Percentiles rank a stretch among this genome's conserved stretches.
Evolutionary conservation across 2,888 invertebrate genomes (phyloP).

Genomic region (Odontomyia ornata): DNA sequence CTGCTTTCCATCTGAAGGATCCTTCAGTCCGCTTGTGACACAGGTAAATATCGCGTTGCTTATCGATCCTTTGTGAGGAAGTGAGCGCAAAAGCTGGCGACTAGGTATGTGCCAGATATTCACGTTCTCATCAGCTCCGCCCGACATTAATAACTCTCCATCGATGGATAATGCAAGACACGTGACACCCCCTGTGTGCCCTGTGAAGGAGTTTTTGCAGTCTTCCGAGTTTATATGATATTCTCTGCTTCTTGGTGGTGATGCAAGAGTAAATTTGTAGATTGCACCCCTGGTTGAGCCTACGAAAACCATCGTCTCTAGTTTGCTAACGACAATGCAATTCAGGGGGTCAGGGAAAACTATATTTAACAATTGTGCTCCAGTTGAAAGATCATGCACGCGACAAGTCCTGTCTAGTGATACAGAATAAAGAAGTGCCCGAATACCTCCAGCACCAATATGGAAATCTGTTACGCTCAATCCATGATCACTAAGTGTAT

Average conservation of each 20-base stretch:
- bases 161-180: constrained; percentile 78
- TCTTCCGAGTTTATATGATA: constrained; percentile 70
- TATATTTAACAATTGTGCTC: constrained; percentile 75
- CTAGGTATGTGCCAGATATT: constrained; percentile 84
- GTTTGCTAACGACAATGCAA: constrained; percentile 73
- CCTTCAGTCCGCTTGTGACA: constrained; percentile 52
- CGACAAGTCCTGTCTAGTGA: constrained; percentile 86
- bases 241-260: constrained; percentile 74
- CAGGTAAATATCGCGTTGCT: constrained; percentile 75
- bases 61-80: constrained; percentile 78
- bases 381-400: constrained; percentile 78
- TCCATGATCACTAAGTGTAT: constrained; percentile 81
- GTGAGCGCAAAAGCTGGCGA: constrained; percentile 74
- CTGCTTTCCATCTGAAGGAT: background rate
- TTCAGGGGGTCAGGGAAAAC: constrained; percentile 77
- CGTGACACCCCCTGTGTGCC: constrained; percentile 76
- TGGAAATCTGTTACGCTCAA: constrained; percentile 81
- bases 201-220: constrained; percentile 67
- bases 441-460: constrained; percentile 75
- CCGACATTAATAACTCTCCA: constrained; percentile 78
- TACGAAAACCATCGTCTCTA: constrained; percentile 77
- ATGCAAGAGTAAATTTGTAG: constrained; percentile 72
- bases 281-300: constrained; percentile 79
- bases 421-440: constrained; percentile 77
- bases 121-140: constrained; percentile 77